phyloP scores from a whole-genome alignment of 2,113 vertebrate species.

The Chloropsis hardwickii region DNA sequence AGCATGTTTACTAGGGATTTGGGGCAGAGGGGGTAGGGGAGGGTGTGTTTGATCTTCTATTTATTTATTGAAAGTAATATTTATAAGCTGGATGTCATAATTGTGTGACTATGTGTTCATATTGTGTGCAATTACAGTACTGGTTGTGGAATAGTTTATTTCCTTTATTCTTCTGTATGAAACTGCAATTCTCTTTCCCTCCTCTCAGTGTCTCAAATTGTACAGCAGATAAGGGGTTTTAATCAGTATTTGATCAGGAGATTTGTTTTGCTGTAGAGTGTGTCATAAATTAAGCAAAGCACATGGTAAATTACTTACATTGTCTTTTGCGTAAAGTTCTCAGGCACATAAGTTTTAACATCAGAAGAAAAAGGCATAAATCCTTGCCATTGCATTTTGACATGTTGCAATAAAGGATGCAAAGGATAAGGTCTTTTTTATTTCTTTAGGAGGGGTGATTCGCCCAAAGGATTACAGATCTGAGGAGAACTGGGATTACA shows the following conservation, averaged over 20 bases:
- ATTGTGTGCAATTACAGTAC: fast-evolving
- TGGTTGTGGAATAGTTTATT: not conserved
- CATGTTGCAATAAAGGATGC: not conserved
- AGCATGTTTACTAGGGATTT: not conserved
- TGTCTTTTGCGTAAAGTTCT: not conserved
- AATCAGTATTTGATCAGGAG: not conserved
- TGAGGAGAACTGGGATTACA: not conserved
- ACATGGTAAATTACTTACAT: not conserved
- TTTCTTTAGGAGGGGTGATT: not conserved
- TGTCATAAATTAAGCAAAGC: not conserved
- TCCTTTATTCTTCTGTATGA: not conserved
- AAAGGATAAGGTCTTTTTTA: not conserved
- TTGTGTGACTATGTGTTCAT: not conserved
- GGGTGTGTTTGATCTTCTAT: not conserved
- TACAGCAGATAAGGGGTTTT: not conserved
- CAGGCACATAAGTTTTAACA: not conserved
- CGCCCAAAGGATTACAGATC: not conserved
- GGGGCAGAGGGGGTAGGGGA: not conserved
- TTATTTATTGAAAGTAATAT: not conserved
- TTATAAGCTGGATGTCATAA: not conserved
- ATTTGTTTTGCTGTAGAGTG: not conserved
- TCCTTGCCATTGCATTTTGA: not conserved
- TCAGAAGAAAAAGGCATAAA: not conserved
- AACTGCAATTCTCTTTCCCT: not conserved
- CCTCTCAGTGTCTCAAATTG: not conserved